A percentile compares a stretch with the other conserved stretches of the same genome.
These are phyloP conservation scores for Andrena cerasifolii DNA, from an alignment of 1,140 invertebrate genomes.

Conservation along the genomic window DNA sequence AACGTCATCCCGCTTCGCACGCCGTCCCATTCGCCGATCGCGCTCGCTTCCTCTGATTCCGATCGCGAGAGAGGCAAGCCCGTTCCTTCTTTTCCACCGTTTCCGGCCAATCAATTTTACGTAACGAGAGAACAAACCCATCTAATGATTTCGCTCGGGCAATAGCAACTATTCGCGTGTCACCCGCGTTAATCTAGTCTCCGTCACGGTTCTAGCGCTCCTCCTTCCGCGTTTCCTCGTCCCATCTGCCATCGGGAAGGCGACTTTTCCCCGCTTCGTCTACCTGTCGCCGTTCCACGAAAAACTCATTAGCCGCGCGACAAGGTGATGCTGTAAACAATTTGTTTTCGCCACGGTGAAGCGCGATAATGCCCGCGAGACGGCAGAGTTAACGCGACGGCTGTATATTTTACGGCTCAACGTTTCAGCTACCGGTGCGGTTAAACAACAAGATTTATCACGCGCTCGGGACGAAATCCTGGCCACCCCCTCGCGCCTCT, in stretches of 20 bases:
- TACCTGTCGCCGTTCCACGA: neutral
- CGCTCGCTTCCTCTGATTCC: slow-evolving; percentile 38
- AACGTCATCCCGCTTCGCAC: slow-evolving; percentile 74
- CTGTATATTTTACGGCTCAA: neutral
- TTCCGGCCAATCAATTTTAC: too few species aligned
- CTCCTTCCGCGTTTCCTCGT: too few species aligned
- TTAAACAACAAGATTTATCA: slow-evolving; percentile 38
- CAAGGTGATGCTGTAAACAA: slow-evolving; percentile 11
- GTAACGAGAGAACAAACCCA: neutral
- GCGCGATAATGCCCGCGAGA: neutral
- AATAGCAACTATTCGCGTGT: neutral
- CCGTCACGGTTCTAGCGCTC: neutral
- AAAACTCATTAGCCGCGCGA: neutral
- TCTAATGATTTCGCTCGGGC: too few species aligned
- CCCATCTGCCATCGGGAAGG: too few species aligned
- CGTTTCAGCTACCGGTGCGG: neutral
- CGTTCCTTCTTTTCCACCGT: neutral
- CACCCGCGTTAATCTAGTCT: neutral
- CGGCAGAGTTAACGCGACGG: neutral
- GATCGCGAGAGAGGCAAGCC: neutral
- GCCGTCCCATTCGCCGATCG: slow-evolving; percentile 38
- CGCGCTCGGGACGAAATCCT: neutral
- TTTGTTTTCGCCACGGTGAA: neutral
- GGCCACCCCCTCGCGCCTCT: too few species aligned
- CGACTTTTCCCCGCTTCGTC: too few species aligned